phyloP scores from a whole-genome alignment of 23 tunicate genomes.

The Halocynthia aurantium region DNA sequence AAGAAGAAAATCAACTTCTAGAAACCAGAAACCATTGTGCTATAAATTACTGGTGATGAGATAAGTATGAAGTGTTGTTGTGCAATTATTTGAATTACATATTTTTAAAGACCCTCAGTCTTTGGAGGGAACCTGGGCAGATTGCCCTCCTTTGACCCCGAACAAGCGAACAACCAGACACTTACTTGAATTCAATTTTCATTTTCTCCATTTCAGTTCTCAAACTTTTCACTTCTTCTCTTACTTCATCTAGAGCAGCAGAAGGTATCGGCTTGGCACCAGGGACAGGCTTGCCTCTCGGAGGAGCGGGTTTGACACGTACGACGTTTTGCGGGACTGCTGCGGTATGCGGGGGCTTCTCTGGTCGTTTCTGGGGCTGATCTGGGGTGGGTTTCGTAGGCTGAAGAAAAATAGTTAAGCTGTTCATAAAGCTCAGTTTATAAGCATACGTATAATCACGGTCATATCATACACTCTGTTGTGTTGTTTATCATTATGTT shows the following conservation, averaged over 20 bases:
- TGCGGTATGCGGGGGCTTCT: constrained; percentile 18
- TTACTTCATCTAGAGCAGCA: constrained; percentile 47
- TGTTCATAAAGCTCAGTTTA: background rate
- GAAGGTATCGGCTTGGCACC: constrained; percentile 35
- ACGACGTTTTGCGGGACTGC: constrained; percentile 15
- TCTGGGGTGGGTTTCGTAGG: constrained; percentile 13
- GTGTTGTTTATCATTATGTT: too few relatives aligned
- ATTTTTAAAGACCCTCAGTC: too few relatives aligned
- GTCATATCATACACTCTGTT: background rate
- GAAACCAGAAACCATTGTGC: too few relatives aligned
- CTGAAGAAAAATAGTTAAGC: background rate
- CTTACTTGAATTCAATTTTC: constrained; percentile 50
- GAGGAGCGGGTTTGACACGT: constrained; percentile 64
- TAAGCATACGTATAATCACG: background rate
- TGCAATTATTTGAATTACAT: too few relatives aligned
- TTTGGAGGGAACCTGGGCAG: too few relatives aligned
- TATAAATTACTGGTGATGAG: too few relatives aligned
- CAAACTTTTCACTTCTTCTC: constrained; percentile 42
- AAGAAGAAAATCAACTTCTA: too few relatives aligned
- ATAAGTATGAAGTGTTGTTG: too few relatives aligned
- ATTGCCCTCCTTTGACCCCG: too few relatives aligned
- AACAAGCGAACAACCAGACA: too few relatives aligned
- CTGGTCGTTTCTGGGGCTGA: constrained; percentile 8
- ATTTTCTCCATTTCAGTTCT: constrained; percentile 36
- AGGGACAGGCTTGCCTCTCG: constrained; percentile 62